These are phyloP conservation scores for Crotalus helleri DNA, from an alignment of 2,113 vertebrate genomes.

Conservation along the genomic window DNA sequence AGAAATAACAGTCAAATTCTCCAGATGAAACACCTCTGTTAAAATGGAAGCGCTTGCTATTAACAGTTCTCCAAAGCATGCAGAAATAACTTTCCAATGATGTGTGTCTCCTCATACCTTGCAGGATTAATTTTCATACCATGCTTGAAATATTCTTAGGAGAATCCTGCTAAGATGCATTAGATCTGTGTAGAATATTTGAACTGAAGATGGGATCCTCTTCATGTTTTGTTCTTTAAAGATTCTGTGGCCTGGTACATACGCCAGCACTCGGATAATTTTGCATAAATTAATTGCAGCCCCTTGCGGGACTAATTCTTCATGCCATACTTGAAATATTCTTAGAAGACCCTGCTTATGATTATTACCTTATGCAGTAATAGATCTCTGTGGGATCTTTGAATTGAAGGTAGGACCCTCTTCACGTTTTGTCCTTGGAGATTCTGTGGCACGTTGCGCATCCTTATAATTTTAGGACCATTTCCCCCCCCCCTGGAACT, in stretches of 20 bases:
- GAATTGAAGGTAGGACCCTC: not conserved
- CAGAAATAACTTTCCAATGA: not conserved
- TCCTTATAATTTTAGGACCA: not conserved
- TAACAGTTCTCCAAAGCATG: not conserved
- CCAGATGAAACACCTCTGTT: not conserved
- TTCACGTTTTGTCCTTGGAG: rapidly evolving
- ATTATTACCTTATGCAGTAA: not conserved
- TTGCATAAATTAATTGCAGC: not conserved
- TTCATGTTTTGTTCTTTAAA: not conserved
- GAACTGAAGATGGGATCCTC: not conserved
- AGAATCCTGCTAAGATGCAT: not conserved
- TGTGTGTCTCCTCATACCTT: not conserved
- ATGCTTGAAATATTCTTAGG: no score
- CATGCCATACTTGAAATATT: not conserved
- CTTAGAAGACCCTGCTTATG: not conserved
- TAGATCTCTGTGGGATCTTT: not conserved
- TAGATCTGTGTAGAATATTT: not conserved
- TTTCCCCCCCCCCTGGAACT: not conserved
- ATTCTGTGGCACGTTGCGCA: rapidly evolving
- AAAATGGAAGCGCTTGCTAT: not conserved
- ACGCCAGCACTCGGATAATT: not conserved
- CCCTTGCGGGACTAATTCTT: not conserved
- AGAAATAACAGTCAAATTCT: not conserved
- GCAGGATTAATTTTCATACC: not conserved
- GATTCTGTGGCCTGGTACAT: rapidly evolving